These are phyloP conservation scores for Lepidochitona cinerea DNA, from an alignment of 2,888 invertebrate species.

Conservation along the genomic window DNA sequence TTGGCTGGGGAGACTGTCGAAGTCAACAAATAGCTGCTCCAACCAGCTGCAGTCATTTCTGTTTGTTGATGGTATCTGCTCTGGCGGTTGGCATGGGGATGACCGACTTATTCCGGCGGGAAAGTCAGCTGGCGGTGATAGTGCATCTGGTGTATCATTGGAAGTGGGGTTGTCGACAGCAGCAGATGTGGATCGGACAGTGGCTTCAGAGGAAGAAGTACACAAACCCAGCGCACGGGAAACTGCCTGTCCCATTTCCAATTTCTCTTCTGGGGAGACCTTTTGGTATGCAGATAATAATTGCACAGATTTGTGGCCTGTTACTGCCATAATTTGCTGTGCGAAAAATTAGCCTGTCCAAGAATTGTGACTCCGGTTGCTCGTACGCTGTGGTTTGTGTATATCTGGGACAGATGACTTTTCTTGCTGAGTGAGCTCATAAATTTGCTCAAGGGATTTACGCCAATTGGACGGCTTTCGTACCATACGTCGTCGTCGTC, in stretches of 20 bases:
- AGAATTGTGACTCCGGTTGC: not conserved
- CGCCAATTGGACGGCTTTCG: not conserved
- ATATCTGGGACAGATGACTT: not conserved
- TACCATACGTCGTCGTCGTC: not conserved
- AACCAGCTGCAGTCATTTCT: not conserved
- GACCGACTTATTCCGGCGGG: not conserved
- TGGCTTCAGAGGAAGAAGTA: not conserved
- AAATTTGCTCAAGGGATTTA: not conserved
- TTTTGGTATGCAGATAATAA: not conserved
- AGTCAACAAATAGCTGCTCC: not conserved
- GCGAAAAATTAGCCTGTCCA: not conserved
- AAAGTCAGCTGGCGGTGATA: not conserved
- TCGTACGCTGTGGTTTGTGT: not conserved
- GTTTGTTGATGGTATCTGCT: too few relatives aligned
- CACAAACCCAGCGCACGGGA: not conserved
- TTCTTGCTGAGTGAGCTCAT: not conserved
- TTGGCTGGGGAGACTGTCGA: not conserved
- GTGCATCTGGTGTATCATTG: too few relatives aligned
- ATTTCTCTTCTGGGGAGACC: not conserved
- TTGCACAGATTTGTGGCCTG: not conserved
- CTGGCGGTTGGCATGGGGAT: not conserved
- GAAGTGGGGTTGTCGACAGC: not conserved
- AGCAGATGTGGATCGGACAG: not conserved
- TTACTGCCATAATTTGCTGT: not conserved
- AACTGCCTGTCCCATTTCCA: not conserved